These are phyloP conservation scores for Saccostrea echinata DNA, from an alignment of 1,140 invertebrate species.

Conservation along the genomic window DNA sequence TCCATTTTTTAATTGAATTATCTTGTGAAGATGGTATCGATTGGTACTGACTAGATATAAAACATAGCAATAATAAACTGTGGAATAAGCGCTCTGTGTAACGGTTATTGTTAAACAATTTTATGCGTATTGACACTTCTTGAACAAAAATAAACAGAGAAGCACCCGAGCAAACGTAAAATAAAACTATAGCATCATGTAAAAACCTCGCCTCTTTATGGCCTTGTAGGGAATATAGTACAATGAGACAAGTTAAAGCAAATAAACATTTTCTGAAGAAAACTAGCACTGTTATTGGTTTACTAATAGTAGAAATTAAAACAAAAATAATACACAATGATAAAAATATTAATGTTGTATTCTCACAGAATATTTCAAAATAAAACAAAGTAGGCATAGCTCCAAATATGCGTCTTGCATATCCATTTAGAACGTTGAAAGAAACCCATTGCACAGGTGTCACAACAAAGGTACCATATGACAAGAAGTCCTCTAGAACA, in stretches of 20 bases:
- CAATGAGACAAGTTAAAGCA: slow-evolving; percentile 56
- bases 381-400: slow-evolving; percentile 46
- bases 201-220: slow-evolving; percentile 75
- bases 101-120: not conserved
- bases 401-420: slow-evolving; percentile 66
- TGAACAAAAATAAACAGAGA: slow-evolving; percentile 31
- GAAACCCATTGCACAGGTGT: slow-evolving; percentile 72
- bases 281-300: not conserved
- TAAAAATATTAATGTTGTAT: slow-evolving; percentile 30
- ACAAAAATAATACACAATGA: slow-evolving; percentile 16
- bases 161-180: slow-evolving; percentile 59
- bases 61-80: slow-evolving; percentile 34
- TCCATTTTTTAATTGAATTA: slow-evolving; percentile 62
- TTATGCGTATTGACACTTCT: not conserved
- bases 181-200: slow-evolving; percentile 70
- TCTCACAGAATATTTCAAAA: slow-evolving; percentile 36
- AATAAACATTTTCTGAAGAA: not conserved
- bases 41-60: slow-evolving; percentile 54
- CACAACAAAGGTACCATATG: slow-evolving; percentile 66
- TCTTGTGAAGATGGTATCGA: slow-evolving; percentile 53
- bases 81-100: not conserved
- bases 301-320: not conserved
- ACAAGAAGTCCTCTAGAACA: slow-evolving; percentile 63
- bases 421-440: slow-evolving; percentile 70
- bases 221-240: slow-evolving; percentile 65